Base-by-base conservation (phyloP, 2,113 vertebrate species). In the Eolophus roseicapilla region DNA sequence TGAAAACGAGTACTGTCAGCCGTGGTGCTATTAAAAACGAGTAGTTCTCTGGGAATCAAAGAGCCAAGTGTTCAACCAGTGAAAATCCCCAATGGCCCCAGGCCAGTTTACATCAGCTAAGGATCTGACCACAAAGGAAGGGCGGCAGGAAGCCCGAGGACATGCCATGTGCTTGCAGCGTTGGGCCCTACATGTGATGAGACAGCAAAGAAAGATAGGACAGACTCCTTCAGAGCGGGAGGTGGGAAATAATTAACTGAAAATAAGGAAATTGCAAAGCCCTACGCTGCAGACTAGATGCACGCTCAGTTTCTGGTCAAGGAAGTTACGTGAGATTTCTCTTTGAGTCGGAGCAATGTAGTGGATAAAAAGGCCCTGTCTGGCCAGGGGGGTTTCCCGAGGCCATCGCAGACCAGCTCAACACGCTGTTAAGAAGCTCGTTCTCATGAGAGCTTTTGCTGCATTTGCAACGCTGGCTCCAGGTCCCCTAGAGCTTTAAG, bases 321-420 rank as follows among this genome's bases (percentile, higher is more conserved):
- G 96, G 82, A 97, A 97, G 97, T 97, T 96, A 97, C 27, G 11
- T 39, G 94, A 97, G 93, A 96, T 97, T 97, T 98, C 96, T 95
- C 87, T 98, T 96, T 97, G 95, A 98, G 96, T 95, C 90, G 94
- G 92, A 97, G 95, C 68, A 92, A 97, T 98, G 97, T 96, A 97
- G 92, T 86, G 96, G 96, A 98, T 98, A 94, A 98, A 98, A 98
- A 96, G 96, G 97, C 97, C 41, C 90, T 92, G 96, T 95, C 97
- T 98, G 98, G 98, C 98, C 97, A 94, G 97, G 97, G 98, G 98
- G 98, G 96, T 98, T 98, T 98, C 98, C 98, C 74, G 97, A 98
- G 98, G 98, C 97, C 97, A 98, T 95, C 21, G 86, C 96, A 97
- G 98, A 97, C 98, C 98, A 97, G 96, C 97, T 96, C 94, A 83